phyloP scores from a whole-genome alignment of 2,113 vertebrate species.

The Pseudorhombus dupliciocellatus region DNA sequence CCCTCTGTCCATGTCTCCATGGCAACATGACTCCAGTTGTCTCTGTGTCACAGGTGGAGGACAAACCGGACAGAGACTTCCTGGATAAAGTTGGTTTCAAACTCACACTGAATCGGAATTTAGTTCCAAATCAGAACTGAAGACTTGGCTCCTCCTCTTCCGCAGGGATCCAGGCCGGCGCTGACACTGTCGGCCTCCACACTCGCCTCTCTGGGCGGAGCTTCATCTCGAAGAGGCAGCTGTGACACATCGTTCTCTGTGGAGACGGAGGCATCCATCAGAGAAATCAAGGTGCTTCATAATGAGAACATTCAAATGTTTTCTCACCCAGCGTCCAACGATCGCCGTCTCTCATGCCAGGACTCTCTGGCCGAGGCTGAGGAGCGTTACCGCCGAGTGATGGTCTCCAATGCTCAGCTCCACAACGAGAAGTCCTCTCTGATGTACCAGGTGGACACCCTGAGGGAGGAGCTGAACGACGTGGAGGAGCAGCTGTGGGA shows the following conservation, averaged over 20 bases:
- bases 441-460: conserved; percentile 93
- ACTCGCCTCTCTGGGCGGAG: conserved; percentile 89
- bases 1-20: background rate
- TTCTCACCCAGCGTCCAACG: too few species aligned
- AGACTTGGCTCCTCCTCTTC: conserved; percentile 1
- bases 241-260: conserved; percentile 91
- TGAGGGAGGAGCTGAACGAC: conserved; percentile 88
- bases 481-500: conserved; percentile 92
- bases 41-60: conserved; percentile 73
- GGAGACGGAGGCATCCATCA: conserved; percentile 92
- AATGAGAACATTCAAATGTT: too few species aligned
- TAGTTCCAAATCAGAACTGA: too few species aligned
- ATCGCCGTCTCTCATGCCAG: too few species aligned
- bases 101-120: background rate
- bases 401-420: conserved; percentile 94
- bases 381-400: conserved; percentile 91
- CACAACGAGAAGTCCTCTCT: conserved; percentile 94
- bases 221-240: conserved; percentile 90
- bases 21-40: conserved; percentile 1
- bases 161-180: conserved; percentile 85
- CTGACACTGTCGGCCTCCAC: conserved; percentile 90
- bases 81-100: conserved; percentile 82
- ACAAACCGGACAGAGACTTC: conserved; percentile 86
- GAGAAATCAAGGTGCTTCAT: conserved; percentile 89
- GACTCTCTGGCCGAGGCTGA: conserved; percentile 89